phyloP scores from a whole-genome alignment of 2,113 vertebrate genomes.

The Erpornis zantholeuca region DNA sequence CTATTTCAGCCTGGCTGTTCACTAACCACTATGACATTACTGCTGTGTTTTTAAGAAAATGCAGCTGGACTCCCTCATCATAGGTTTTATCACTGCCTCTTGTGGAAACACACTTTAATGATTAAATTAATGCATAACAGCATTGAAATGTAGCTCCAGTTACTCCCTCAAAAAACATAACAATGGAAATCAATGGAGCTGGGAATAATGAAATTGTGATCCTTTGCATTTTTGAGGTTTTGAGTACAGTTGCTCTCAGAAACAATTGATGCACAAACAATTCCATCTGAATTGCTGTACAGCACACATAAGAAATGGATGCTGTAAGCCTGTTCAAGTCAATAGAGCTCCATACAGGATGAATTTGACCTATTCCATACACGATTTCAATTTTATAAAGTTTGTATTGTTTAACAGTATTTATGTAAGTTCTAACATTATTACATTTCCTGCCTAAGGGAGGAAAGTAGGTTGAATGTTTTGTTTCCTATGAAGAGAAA shows the following conservation, averaged over 20 bases:
- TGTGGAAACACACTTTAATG: not conserved
- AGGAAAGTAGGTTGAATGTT: not conserved
- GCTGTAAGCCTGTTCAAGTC: not conserved
- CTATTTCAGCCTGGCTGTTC: not conserved
- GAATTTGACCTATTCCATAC: not conserved
- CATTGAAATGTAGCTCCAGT: not conserved
- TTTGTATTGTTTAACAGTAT: not conserved
- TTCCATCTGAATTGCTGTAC: not conserved
- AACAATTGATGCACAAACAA: not conserved
- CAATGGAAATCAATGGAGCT: not conserved
- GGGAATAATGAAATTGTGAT: not conserved
- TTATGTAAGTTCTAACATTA: not conserved
- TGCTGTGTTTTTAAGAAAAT: not conserved
- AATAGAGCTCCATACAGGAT: not conserved
- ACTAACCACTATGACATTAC: not conserved
- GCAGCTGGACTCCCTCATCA: not conserved
- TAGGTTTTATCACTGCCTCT: not conserved
- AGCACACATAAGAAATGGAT: not conserved
- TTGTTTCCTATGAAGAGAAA: not conserved
- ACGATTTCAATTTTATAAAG: not conserved
- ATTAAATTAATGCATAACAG: not conserved
- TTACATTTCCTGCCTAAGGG: not conserved
- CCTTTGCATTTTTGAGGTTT: not conserved
- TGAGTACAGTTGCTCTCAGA: not conserved
- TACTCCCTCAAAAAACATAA: not conserved